Evolutionary conservation across 2,113 vertebrate species (phyloP), one percentile per base, ranked within the genome.

Genomic region (Neogale vison): DNA sequence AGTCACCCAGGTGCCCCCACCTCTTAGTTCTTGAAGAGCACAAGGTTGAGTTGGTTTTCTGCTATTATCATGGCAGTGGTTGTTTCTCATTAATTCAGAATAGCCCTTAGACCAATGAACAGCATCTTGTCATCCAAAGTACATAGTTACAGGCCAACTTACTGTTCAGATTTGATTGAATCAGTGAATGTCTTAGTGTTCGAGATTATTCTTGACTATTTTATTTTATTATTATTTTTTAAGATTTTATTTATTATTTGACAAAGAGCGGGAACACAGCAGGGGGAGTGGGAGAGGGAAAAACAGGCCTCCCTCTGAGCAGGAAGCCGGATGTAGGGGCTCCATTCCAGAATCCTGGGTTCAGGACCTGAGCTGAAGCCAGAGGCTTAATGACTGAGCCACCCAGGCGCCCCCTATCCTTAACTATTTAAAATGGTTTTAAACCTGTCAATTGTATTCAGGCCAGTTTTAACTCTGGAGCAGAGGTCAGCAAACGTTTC

Each of bases 381-480:
- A 61, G 59, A 26, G 4, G 9, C 24, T 61, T 61, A 61, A 61
- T 24, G 23, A 61, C 24, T 26, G 10, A 61, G 59, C 59, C 59
- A 61, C 59, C 59, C 24, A 61, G 59, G 59, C 10, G 4, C 59
- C 59, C 24, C 24, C 24, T 79, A 1, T 74, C 71, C 42, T 87
- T 88, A 42, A 72, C 76, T 81, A 34, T 93, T 89, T 90, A 39
- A 92, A 96, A 92, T 34, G 69, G 26, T 59, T 88, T 86, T 86
- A 57, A 86, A 82, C 90, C 39, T 67, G 26, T 86, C n/a, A 47
- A 21, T 92, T 95, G 3, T 90, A n/a, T 90, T 92, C 50, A 71
- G 50, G 45, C 88, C 42, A 79, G 12, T 88, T 96, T 92, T 94
- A 65, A 55, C 52, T 63, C 85, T 50, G 31, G n/a, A 71, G 11